Base-by-base conservation (phyloP, 1,140 invertebrate genomes). In the Portunus trituberculatus region DNA sequence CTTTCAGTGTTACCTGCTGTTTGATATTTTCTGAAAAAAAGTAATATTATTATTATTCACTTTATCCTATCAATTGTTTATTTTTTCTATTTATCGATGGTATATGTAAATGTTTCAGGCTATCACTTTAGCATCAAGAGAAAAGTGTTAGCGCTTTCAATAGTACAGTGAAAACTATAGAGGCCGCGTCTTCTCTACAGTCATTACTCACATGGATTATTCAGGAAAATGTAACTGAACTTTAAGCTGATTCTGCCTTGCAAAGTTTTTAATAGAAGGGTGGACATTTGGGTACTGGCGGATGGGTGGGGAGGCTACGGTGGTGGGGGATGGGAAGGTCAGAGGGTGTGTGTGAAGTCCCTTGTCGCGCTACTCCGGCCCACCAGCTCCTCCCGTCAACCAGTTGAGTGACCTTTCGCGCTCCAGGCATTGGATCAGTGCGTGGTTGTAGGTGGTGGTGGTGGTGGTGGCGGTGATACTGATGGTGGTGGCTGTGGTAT, bases 201-300 rank as follows among this genome's bases (percentile, higher is more conserved):
- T 45, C n/a, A 46, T 89, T 45, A 89, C n/a, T 48, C 12, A 14
- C 88, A 46, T 89, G 10, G 10, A 45, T 89, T 20, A 87, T 87
- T 32, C 4, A 89, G 7, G 45, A 48, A 89, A 89, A 89, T 89
- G 88, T 8, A 20, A 20, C 45, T 89, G 88, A 89, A 46, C 88
- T 89, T 89, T 89, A 89, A 89, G 25, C 20, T 89, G 39, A 89
- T 89, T 48, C 48, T 28, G 45, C 45, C 25, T 20, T 1, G 14
- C 10, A 48, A 89, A 89, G 88, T 89, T 89, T 89, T 48, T 46
- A 89, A 89, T 89, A 48, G 39, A 39, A 0, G n/a, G 88, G 16
- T 76, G 12, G 67, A n/a, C 1, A 76, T 2, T 76, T n/a, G 20
- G 67, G 16, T 7, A 76, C 39, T 39, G 39, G 67, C 6, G 67